Base-by-base conservation (phyloP, 2,113 vertebrate species). In the Periophthalmodon schlosseri region DNA sequence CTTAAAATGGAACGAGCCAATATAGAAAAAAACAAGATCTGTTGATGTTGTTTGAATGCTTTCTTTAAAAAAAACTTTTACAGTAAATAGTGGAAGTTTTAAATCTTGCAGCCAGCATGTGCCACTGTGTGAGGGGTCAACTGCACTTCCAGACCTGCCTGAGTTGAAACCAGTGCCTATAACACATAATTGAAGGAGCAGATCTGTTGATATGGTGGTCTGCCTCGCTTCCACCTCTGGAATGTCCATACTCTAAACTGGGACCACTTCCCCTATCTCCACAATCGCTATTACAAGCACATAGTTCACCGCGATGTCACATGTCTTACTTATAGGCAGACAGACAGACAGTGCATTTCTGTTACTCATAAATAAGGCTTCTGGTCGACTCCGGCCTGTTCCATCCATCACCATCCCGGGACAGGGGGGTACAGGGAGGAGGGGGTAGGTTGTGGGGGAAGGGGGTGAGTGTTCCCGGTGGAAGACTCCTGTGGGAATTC, bases 351-450 rank as follows among this genome's bases (percentile, higher is more conserved):
- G 80, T 5, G 73, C 79, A 71, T 87, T 60, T 86, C 84, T 80
- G 79, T 79, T 56, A 84, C 77, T 83, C 91, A 91, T 91, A 92
- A 92, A 91, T 91, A 89, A 91, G 71, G 1, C 75, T 36, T 15
- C 74, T 77, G 78, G 86, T 81, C 72, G 80, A 57, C 75, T 81
- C 79, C 68, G 21, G 88, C 87, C 91, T 91, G 91, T 86, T 92
- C 87, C 91, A 91, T 90, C 88, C 89, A 91, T 92, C 91, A 91
- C 81, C 14, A 85, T 57, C 56, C 77, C 75, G 71, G 85, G 78
- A 78, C 20, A 74, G 85, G 82, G 79, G 79, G 16, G 52, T 57
- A 57, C 56, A 13, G 54, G 80, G 66, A 71, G 83, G 69, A 33
- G 49, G 28, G 28, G 28, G 28, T 28, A 28, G 28, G 28, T 28